phyloP scores from a whole-genome alignment of 2,113 vertebrate species.

The Onychorhynchus coronatus region DNA sequence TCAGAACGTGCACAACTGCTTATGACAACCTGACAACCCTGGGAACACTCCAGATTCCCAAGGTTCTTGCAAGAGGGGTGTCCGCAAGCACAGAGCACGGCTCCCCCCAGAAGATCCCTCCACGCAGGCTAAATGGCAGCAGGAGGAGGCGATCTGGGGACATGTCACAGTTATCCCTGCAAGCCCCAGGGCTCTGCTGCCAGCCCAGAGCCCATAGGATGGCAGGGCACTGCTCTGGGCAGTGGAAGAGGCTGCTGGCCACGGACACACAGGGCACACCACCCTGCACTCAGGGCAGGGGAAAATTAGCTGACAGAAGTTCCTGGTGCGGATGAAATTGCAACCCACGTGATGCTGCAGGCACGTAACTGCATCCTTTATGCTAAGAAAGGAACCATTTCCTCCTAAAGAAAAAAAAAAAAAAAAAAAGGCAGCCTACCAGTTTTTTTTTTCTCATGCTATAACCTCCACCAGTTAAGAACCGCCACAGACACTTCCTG shows the following conservation, averaged over 20 bases:
- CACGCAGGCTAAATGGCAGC: neutral
- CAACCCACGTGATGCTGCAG: conserved; percentile 35
- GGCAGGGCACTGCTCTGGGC: neutral
- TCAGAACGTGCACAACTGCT: neutral
- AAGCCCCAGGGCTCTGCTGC: neutral
- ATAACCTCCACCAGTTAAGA: neutral
- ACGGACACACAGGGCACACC: rapidly evolving
- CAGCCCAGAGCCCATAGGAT: rapidly evolving
- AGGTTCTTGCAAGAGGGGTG: neutral
- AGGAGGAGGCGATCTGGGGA: rapidly evolving
- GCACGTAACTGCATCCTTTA: conserved; percentile 59
- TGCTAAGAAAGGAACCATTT: conserved; percentile 61
- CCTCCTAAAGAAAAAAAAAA: conserved; percentile 3
- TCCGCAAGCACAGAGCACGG: neutral
- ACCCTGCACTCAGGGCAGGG: neutral
- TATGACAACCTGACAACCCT: neutral
- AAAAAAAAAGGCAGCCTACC: neutral
- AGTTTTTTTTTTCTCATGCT: neutral
- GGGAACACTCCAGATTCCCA: neutral
- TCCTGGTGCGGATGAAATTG: neutral
- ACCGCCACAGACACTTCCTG: neutral
- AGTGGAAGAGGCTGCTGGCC: neutral
- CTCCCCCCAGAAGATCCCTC: neutral
- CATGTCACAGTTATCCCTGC: rapidly evolving
- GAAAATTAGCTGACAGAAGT: conserved; percentile 49